Evolutionary conservation across 2,113 vertebrate genomes (phyloP).

Genomic region (Rhinogobius similis): DNA sequence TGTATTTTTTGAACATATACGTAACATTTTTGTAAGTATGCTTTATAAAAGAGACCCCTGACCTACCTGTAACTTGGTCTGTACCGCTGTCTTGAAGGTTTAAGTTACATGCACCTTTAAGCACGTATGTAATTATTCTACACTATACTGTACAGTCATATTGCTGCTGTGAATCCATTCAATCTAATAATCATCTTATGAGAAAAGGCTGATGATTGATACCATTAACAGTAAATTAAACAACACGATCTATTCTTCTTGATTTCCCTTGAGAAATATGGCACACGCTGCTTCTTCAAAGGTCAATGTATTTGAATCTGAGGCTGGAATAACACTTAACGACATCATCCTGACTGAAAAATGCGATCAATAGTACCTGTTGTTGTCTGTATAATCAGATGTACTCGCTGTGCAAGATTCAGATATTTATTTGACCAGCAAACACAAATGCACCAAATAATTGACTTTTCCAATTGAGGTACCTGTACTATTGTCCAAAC

Average conservation of each 20-base stretch:
- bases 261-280: slow-evolving; percentile 24
- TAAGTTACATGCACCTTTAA: too few species aligned
- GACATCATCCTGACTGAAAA: slow-evolving; percentile 49
- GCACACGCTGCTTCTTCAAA: slow-evolving; percentile 37
- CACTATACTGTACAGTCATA: too few species aligned
- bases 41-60: too few species aligned
- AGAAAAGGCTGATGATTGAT: neutral
- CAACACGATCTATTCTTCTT: slow-evolving; percentile 25
- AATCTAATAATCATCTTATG: neutral
- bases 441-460: slow-evolving; percentile 33
- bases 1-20: too few species aligned
- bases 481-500: slow-evolving; percentile 7
- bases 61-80: too few species aligned
- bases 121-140: too few species aligned
- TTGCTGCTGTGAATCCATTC: neutral
- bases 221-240: neutral
- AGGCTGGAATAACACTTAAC: slow-evolving; percentile 29
- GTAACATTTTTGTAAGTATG: too few species aligned
- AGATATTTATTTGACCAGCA: slow-evolving; percentile 25
- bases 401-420: slow-evolving; percentile 3
- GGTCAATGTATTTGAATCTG: slow-evolving; percentile 47
- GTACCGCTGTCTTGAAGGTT: too few species aligned
- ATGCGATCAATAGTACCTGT: slow-evolving; percentile 45
- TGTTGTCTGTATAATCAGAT: slow-evolving; percentile 41
- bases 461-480: slow-evolving; percentile 20